Evolutionary conservation across 2,797 vertebrate genomes (phyloP).

Genomic region (Paedocypris micromegethes): DNA sequence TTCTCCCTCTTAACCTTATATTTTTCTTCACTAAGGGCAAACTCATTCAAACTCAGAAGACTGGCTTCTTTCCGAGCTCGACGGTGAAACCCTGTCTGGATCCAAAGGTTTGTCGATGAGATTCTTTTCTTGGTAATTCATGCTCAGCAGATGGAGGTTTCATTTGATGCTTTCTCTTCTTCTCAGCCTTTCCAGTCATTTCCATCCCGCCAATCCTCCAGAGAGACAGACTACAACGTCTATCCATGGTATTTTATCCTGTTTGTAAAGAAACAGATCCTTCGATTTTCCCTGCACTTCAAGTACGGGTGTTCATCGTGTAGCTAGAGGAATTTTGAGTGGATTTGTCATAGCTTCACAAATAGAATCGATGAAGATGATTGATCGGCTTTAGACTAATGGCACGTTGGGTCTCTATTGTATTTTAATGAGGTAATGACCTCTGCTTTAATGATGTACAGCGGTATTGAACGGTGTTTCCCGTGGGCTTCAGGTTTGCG

Average conservation of each 20-base stretch:
- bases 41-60: constrained; percentile 82
- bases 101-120: constrained; percentile 70
- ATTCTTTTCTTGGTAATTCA: not conserved
- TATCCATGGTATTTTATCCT: constrained; percentile 82
- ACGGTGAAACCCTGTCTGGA: constrained; percentile 93
- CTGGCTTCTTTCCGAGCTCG: constrained; percentile 87
- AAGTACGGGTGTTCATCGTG: not conserved
- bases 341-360: constrained; percentile 8
- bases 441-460: constrained; percentile 24
- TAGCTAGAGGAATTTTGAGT: constrained; percentile 27
- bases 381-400: constrained; percentile 29
- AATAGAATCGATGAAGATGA: constrained; percentile 33
- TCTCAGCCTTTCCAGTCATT: constrained; percentile 73
- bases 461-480: constrained; percentile 19
- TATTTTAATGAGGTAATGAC: constrained; percentile 30
- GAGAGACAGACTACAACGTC: constrained; percentile 84
- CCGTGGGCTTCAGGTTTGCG: constrained; percentile 77
- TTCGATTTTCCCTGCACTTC: not conserved
- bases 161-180: not conserved
- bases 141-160: not conserved
- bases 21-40: constrained; percentile 73
- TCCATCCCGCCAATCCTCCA: constrained; percentile 75
- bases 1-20: not conserved
- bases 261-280: not conserved
- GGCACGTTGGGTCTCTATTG: constrained; percentile 25